Percentiles rank a stretch among this genome's conserved stretches.
Evolutionary conservation across 2,888 invertebrate species (phyloP).

Genomic region (Stictocephala bisonia): DNA sequence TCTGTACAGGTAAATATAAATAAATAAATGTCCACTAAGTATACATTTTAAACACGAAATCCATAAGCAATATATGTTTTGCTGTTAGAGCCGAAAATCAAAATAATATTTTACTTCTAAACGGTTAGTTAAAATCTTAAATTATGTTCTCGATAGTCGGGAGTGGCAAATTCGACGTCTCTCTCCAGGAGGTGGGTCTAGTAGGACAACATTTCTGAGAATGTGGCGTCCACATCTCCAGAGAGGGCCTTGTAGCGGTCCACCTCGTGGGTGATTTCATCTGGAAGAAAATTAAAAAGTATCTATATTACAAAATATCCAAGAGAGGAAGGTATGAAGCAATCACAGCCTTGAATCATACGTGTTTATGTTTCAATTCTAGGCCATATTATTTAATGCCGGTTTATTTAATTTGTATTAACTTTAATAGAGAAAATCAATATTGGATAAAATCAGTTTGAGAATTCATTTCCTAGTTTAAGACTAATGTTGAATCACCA

Average conservation of each 20-base stretch:
- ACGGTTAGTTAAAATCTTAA: slow-evolving; percentile 25
- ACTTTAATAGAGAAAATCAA: too few species aligned
- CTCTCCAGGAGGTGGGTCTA: neutral
- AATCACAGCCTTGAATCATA: too few species aligned
- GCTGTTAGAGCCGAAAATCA: neutral
- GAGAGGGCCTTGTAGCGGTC: slow-evolving; percentile 83
- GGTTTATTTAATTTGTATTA: neutral
- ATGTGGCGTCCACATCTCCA: slow-evolving; percentile 80
- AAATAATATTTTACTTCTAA: neutral
- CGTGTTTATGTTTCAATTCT: too few species aligned
- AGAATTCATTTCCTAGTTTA: neutral
- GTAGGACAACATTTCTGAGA: slow-evolving; percentile 68
- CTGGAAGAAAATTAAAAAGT: slow-evolving; percentile 69
- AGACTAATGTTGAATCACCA: neutral
- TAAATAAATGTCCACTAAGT: slow-evolving; percentile 7
- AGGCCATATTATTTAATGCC: too few species aligned
- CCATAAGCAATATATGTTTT: neutral
- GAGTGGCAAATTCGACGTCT: too few species aligned
- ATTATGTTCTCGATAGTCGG: slow-evolving; percentile 9
- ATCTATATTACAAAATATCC: too few species aligned
- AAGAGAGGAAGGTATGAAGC: too few species aligned
- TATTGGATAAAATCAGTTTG: too few species aligned
- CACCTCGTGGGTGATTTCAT: slow-evolving; percentile 83
- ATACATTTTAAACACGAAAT: neutral
- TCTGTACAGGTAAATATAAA: slow-evolving; percentile 39